Evolutionary conservation across 2,797 vertebrate species (phyloP), one percentile per base, ranked within the genome.

Genomic region (Thaleichthys pacificus): DNA sequence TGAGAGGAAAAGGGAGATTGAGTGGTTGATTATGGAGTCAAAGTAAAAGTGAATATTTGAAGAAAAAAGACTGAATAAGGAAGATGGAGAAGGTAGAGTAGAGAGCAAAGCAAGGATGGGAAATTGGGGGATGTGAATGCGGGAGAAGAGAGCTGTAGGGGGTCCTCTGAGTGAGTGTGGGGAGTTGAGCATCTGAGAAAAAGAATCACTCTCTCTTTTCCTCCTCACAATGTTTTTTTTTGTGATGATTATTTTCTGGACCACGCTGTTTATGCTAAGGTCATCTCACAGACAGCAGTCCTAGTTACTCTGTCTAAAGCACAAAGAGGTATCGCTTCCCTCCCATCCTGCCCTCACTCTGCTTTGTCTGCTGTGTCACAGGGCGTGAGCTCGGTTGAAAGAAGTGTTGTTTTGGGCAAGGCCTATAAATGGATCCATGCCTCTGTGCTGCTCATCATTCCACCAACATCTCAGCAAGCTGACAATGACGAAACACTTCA

Each of bases 391-490:
- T 17, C 76, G 26, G 58, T 72, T 82, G 74, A 82, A 84, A 82
- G 77, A 64, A 5, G 73, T 66, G 75, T 85, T 84, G 79, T 84
- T 82, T 72, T 64, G 73, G 72, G 63, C 51, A 60, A 87, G 82
- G 82, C 77, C 68, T 92, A 92, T 92, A 92, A 91, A 91, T 81
- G 76, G 66, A 82, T 87, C 79, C 74, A 68, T 77, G 78, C 77
- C 12, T 81, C 60, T 6, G 5, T 60, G 12, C 57, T 49, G 73
- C 65, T 78, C 54, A 76, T 84, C 80, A 77, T 69, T 80, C 21
- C 30, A 64, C 58, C 66, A 60, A 22, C 28, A 32, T 67, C 71
- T 71, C n/a, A 61, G 58, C 38, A 66, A 79, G 9, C 61, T 26
- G 78, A 81, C 1, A 72, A 86, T 74, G 85, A 69, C 61, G 70